These are phyloP conservation scores for Latrodectus hesperus DNA, from an alignment of 2,888 invertebrate species.

Conservation along the genomic window DNA sequence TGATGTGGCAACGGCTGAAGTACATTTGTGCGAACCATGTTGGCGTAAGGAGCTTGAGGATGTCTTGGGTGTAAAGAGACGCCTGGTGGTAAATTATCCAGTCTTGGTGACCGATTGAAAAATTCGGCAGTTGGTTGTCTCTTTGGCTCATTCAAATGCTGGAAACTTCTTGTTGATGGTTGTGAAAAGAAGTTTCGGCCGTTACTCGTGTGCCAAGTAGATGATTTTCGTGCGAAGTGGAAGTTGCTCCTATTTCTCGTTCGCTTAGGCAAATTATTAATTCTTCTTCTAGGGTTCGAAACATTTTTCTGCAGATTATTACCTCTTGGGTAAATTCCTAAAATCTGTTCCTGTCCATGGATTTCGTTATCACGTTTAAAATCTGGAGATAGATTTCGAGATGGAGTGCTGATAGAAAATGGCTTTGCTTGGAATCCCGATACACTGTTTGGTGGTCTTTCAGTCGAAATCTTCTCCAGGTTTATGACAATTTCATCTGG, in stretches of 20 bases:
- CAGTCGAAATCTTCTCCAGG: slow-evolving; percentile 36
- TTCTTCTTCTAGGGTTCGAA: not conserved
- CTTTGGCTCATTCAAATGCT: not conserved
- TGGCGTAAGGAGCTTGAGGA: slow-evolving; percentile 60
- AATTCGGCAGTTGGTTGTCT: not conserved
- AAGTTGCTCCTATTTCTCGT: not conserved
- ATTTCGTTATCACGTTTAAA: not conserved
- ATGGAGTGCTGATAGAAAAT: not conserved
- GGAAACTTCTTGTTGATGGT: not conserved
- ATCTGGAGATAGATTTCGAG: not conserved
- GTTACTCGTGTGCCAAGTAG: not conserved
- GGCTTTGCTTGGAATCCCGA: slow-evolving; percentile 9
- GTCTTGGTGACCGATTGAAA: not conserved
- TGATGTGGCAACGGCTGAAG: slow-evolving; percentile 15
- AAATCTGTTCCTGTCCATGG: too few species aligned
- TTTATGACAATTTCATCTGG: slow-evolving; percentile 62
- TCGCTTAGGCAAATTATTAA: not conserved
- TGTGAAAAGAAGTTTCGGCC: not conserved
- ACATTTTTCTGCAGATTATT: not conserved
- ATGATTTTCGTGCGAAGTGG: not conserved
- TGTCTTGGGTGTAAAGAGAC: slow-evolving; percentile 61
- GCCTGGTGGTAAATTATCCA: slow-evolving; percentile 44
- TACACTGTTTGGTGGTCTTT: slow-evolving; percentile 1
- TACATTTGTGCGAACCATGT: slow-evolving; percentile 38
- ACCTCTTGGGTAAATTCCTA: not conserved